Evolutionary conservation across 1,140 invertebrate genomes (phyloP), one percentile per base, ranked within the genome.

Genomic region (Penaeus japonicus): DNA sequence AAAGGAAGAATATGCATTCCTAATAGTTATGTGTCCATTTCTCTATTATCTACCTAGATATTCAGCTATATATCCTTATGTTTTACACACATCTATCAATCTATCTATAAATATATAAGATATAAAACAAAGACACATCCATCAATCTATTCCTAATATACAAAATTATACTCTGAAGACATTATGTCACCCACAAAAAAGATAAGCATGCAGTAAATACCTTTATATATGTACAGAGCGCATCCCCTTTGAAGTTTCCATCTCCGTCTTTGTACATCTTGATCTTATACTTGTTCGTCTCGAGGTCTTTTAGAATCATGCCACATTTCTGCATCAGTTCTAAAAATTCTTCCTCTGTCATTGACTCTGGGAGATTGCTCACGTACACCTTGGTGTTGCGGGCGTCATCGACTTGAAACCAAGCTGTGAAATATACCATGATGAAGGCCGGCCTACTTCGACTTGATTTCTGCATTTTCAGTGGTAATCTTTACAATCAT

Each of bases 381-480:
- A 99, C 97, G 94, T 99, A 99, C 1, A 99, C 98, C 93, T 99
- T 98, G 1, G 97, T 98, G 91, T 99, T 99, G 91, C 96, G 96
- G n/a, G 96, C 94, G 79, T 98, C 96, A 91, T 98, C 96, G 22
- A 98, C 93, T 73, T 99, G 96, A 94, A 99, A 99, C 99, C 99
- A 99, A 87, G 95, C 94, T 92, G 93, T 39, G 24, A 47, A 59
- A 57, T 18, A 30, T 77, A 32, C 4, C 35, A 24, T 75, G 59
- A 84, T 78, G 65, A 86, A 84, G 15, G 55, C 35, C 70, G 17
- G 27, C 17, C 24, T 12, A 55, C 35, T 39, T 1, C 15, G 79
- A 80, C 73, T 73, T 24, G 4, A 30, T 81, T 54, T 89, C n/a
- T n/a, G 35, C 10, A 30, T 32, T 20, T 15, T 47, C 47, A 47